Percentiles rank a stretch among this genome's conserved stretches.
phyloP scores from a whole-genome alignment of 1,140 invertebrate genomes.

The Cydia amplana region DNA sequence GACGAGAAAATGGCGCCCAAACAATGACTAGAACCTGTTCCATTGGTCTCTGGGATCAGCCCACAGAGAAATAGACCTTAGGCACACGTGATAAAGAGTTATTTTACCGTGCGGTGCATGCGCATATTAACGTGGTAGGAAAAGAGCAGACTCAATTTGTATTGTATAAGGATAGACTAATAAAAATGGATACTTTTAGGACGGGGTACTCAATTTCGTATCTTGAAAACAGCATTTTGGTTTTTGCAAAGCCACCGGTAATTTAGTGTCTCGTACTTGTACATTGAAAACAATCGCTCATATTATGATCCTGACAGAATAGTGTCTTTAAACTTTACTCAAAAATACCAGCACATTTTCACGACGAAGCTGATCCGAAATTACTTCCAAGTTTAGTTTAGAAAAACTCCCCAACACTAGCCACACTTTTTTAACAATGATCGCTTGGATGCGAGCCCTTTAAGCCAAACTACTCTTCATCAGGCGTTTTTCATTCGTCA shows the following conservation, averaged over 20 bases:
- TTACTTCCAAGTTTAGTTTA: conserved; percentile 56
- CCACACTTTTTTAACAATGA: too few relatives aligned
- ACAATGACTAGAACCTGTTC: conserved; percentile 12
- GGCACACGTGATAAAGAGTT: neutral
- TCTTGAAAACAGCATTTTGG: too few relatives aligned
- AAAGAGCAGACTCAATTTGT: conserved; percentile 6
- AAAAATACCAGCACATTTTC: too few relatives aligned
- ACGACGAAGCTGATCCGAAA: conserved; percentile 43
- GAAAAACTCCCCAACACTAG: neutral
- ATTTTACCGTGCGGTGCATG: neutral
- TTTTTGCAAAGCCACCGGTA: too few relatives aligned
- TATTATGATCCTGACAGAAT: too few relatives aligned
- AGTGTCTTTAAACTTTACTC: too few relatives aligned
- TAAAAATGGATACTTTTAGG: neutral
- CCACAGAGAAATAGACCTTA: neutral
- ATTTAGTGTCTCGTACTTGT: too few relatives aligned
- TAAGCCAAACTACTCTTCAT: conserved; percentile 9
- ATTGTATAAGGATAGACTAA: neutral
- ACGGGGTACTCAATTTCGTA: neutral
- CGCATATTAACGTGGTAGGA: neutral
- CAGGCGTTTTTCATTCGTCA: conserved; percentile 5
- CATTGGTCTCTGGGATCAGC: neutral
- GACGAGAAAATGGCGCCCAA: conserved; percentile 50
- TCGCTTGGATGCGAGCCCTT: too few relatives aligned
- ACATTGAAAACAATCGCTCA: too few relatives aligned